Conservation (phyloP, 2,888 invertebrate genomes). For the Parnassius glacialis region DNA sequence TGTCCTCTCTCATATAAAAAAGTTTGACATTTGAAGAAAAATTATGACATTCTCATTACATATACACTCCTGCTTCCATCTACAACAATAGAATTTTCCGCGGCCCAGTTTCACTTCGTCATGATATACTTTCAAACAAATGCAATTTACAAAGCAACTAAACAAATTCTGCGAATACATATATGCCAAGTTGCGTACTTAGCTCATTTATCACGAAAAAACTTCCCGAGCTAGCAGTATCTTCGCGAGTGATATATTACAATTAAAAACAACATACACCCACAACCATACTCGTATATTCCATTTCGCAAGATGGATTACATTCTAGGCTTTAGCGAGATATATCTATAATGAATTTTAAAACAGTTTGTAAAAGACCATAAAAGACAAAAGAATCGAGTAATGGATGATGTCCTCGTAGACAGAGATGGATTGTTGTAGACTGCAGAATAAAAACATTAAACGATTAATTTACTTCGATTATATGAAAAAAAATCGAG, state of each 20-base stretch:
- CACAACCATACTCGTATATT: constrained; percentile 3
- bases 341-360: constrained; percentile 18
- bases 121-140: constrained; percentile 11
- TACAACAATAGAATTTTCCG: too few relatives aligned
- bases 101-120: background rate
- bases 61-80: too few relatives aligned
- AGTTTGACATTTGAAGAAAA: too few relatives aligned
- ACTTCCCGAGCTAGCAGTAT: constrained; percentile 13
- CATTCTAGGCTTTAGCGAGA: constrained; percentile 7
- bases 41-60: too few relatives aligned
- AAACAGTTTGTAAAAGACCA: constrained; percentile 7
- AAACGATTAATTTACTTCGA: constrained; percentile 6
- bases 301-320: constrained; percentile 22
- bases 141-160: constrained; percentile 15
- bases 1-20: too few relatives aligned
- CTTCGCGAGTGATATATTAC: constrained; percentile 24
- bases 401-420: constrained; percentile 21
- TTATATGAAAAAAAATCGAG: background rate
- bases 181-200: constrained; percentile 17
- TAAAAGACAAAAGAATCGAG: constrained; percentile 8
- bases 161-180: background rate
- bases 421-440: constrained; percentile 12
- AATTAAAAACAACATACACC: constrained; percentile 19
- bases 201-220: constrained; percentile 26
- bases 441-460: constrained; percentile 1